Percentiles rank a stretch among this genome's conserved stretches.
Conservation (phyloP, 2,888 invertebrate species). For the Reticulitermes lucifugus region DNA sequence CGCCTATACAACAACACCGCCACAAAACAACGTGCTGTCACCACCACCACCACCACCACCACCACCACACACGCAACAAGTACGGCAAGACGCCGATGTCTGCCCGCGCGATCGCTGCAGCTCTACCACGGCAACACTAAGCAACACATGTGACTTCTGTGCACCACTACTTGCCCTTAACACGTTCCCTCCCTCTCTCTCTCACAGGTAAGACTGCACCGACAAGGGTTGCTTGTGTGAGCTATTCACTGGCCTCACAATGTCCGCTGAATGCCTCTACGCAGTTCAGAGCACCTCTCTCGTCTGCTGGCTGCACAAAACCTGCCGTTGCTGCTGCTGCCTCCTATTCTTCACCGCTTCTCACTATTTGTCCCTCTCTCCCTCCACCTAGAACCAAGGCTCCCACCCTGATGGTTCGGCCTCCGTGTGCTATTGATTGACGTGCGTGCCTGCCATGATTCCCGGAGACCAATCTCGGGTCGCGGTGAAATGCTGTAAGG, state of each 20-base stretch:
- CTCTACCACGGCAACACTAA: constrained; percentile 20
- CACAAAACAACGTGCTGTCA: constrained; percentile 16
- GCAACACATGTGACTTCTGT: constrained; percentile 26
- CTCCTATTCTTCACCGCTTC: constrained; percentile 54
- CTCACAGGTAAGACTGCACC: constrained; percentile 23
- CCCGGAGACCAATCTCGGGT: constrained; percentile 55
- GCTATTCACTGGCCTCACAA: constrained; percentile 1
- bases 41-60: constrained; percentile 12
- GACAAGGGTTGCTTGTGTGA: background rate
- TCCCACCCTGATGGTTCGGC: constrained; percentile 16
- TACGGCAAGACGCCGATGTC: background rate
- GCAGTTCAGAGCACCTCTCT: constrained; percentile 50
- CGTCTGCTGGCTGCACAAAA: constrained; percentile 50
- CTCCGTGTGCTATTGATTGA: constrained; percentile 55
- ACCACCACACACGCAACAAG: constrained; percentile 32
- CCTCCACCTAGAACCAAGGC: constrained; percentile 1
- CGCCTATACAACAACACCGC: constrained; percentile 56
- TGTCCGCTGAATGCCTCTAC: constrained; percentile 50
- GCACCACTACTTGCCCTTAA: background rate
- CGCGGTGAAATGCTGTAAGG: constrained; percentile 20
- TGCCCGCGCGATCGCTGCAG: background rate
- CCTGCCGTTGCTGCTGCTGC: constrained; percentile 43
- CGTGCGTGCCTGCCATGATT: constrained; percentile 59
- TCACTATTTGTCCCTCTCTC: constrained; percentile 46
- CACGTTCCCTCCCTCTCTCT: constrained; percentile 4